Evolutionary conservation across 2,113 vertebrate species (phyloP), one percentile per base, ranked within the genome.

Genomic region (Peromyscus californicus): DNA sequence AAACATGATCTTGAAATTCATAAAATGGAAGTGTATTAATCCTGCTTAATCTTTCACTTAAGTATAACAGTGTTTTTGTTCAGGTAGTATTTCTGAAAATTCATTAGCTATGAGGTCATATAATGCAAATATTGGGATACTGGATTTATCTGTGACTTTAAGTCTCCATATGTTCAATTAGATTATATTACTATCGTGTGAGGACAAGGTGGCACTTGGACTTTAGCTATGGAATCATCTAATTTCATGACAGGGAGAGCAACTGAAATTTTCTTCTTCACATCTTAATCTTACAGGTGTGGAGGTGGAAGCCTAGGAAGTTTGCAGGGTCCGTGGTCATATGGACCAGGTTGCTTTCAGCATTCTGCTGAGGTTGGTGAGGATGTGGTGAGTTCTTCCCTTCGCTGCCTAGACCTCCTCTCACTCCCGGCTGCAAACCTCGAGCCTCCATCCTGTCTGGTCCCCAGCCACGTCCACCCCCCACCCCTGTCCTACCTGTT

Each of bases 1-100:
- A 51, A 42, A 93, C 33, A 75, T 92, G 36, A 89, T 75, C 42
- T 93, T 91, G 63, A 93, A 86, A 82, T 96, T 80, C 31, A 89
- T 69, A 89, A 80, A 79, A n/a, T 36, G 57, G 57, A 88, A 94
- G 21, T 36, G 67, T 69, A 24, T 84, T 94, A 69, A 85, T 93
- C 67, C 17, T 67, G 42, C 59, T 90, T 78, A 89, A 31, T 72
- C 54, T 72, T 83, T 97, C 92, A 51, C n/a, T 92, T 74, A n/a
- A 67, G 26, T 89, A 67, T 65, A 69, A 82, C 36, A 74, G 21
- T 78, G 65, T 15, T 59, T 61, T 82, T 95, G 65, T 7, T 94
- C 31, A 90, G 78, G 59, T 57, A 29, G 2, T 39, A 19, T 70
- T 13, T 67, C 54, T 84, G 54, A 74, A 76, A 79, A 51, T 54